Conservation (phyloP, 2,888 invertebrate genomes). For the Drosophila seclusa region DNA sequence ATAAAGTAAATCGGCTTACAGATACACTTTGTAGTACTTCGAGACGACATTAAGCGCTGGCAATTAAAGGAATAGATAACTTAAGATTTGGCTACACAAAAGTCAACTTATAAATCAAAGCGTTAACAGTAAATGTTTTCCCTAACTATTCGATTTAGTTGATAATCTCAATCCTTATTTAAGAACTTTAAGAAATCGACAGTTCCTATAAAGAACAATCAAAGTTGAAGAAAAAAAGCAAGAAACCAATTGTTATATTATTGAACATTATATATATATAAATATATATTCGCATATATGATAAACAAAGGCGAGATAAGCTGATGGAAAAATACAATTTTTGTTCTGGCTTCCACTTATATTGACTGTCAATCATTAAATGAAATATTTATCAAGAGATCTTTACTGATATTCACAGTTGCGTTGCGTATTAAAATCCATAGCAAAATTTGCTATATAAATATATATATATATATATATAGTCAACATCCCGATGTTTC, state of each 20-base stretch:
- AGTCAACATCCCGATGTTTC: constrained; percentile 30
- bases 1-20: constrained; percentile 40
- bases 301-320: not conserved
- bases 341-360: not conserved
- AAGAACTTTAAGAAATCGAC: not conserved
- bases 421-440: not conserved
- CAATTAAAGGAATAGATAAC: constrained; percentile 16
- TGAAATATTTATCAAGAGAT: constrained; percentile 4
- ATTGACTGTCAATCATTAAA: not conserved
- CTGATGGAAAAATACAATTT: not conserved
- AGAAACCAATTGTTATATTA: not conserved
- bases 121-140: not conserved
- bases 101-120: not conserved
- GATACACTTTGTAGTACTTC: constrained; percentile 18
- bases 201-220: not conserved
- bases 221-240: not conserved
- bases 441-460: not conserved
- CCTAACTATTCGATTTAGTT: not conserved
- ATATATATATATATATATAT: not conserved
- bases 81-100: not conserved
- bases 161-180: not conserved
- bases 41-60: constrained; percentile 10
- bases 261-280: not conserved
- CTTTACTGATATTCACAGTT: not conserved
- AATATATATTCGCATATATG: not conserved